Evolutionary conservation across 2,888 invertebrate genomes (phyloP).

Genomic region (Dermolepida albohirtum): DNA sequence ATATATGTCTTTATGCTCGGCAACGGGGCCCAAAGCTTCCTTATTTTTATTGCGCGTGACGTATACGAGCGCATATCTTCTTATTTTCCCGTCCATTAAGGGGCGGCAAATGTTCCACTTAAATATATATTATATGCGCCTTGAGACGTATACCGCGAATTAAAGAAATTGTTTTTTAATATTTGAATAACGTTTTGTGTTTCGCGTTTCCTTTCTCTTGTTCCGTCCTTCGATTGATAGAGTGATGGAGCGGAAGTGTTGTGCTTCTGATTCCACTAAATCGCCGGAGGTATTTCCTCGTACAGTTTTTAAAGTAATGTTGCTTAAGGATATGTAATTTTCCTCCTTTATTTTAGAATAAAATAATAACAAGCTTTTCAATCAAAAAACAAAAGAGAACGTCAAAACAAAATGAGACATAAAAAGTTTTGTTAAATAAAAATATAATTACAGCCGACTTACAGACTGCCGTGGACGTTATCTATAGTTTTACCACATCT

Average conservation of each 20-base stretch:
- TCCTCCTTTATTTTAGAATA: too few relatives aligned
- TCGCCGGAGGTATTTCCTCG: too few relatives aligned
- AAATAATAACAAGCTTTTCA: too few relatives aligned
- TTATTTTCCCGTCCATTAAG: conserved; percentile 38
- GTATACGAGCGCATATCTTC: conserved; percentile 40
- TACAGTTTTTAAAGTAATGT: too few relatives aligned
- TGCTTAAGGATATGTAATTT: too few relatives aligned
- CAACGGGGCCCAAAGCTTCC: conserved; percentile 25
- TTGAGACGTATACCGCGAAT: conserved; percentile 43
- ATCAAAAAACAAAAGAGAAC: too few relatives aligned
- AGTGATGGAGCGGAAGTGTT: conserved; percentile 2
- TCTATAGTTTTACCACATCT: too few relatives aligned
- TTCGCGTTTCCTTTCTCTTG: conserved; percentile 7
- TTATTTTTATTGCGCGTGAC: conserved; percentile 44
- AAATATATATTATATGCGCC: conserved; percentile 44
- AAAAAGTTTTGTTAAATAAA: too few relatives aligned
- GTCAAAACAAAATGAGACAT: too few relatives aligned
- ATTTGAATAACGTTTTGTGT: conserved; percentile 32
- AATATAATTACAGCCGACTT: too few relatives aligned
- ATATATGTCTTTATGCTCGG: conserved; percentile 45
- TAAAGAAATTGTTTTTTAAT: conserved; percentile 44
- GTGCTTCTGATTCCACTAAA: too few relatives aligned
- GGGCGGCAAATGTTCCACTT: conserved; percentile 41
- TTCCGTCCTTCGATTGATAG: conserved; percentile 23
- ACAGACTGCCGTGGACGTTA: too few relatives aligned